Base-by-base conservation (phyloP, 1,140 invertebrate genomes). In the Ericerus pela region DNA sequence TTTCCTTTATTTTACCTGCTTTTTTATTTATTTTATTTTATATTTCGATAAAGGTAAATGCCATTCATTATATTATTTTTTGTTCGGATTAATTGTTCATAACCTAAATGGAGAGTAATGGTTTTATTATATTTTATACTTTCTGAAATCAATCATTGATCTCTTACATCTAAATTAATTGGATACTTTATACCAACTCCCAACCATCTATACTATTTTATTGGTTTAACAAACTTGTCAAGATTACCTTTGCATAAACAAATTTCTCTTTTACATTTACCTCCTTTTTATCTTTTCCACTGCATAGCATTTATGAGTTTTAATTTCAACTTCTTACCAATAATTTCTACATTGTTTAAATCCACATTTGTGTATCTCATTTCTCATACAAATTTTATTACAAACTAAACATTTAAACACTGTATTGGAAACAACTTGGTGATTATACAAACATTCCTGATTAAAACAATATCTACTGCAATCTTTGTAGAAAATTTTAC, bases 271-370 rank as follows among this genome's bases (percentile, higher is more conserved):
- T 29, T 29, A 53, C 51, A 53, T n/a, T 30, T 28, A 30, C 51
- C 51, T 2, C 51, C 51, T 53, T 53, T 53, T 53, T 28, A 29
- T n/a, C 12, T 28, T 20, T 53, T 28, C 28, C 14, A 24, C 28
- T 29, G 14, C 51, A 53, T 53, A 28, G 22, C 51, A 53, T 30
- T 53, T 30, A 27, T 53, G 51, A 29, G 28, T 30, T 24, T 28
- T 30, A 30, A 29, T 30, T 53, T 43, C 38, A 18, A 43, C 38
- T 43, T 43, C 38, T 43, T 43, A 18, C 8, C 16, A 43, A 43
- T 22, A 43, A n/a, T 43, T 43, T 43, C 38, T 41, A 53, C 51
- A 53, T 16, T 53, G 14, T 30, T 53, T 29, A 53, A 53, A 29
- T 14, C 51, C 51, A 30, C 51, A 53, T n/a, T 16, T 2, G 22